These are phyloP conservation scores for Nanorana parkeri DNA, from an alignment of 2,113 vertebrate genomes.

Conservation along the genomic window DNA sequence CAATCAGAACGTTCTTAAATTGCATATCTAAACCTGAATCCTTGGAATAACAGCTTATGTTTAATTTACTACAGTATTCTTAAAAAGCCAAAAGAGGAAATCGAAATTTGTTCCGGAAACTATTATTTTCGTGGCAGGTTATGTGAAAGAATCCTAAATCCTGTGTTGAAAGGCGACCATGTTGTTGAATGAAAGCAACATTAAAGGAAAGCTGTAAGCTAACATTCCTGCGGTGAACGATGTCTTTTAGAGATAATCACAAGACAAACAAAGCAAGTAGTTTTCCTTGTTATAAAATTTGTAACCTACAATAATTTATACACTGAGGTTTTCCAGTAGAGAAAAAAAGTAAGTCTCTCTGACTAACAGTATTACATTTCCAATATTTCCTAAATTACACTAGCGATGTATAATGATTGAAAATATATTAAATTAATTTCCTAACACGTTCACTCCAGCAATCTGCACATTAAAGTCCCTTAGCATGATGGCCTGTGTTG, in stretches of 20 bases:
- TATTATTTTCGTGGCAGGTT: slow-evolving; percentile 46
- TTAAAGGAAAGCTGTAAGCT: slow-evolving; percentile 33
- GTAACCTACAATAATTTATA: slow-evolving; percentile 47
- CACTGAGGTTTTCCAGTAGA: slow-evolving; percentile 37
- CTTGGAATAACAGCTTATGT: slow-evolving; percentile 3
- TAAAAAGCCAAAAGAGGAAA: slow-evolving; percentile 22
- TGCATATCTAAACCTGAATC: neutral
- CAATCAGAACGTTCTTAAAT: neutral
- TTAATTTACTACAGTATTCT: slow-evolving; percentile 2
- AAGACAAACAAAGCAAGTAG: slow-evolving; percentile 45
- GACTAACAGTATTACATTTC: neutral
- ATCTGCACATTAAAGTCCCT: too few relatives aligned
- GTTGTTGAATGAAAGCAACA: slow-evolving; percentile 41
- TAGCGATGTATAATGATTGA: too few relatives aligned
- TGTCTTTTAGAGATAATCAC: slow-evolving; percentile 48
- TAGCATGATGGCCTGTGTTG: too few relatives aligned
- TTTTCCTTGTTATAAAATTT: slow-evolving; percentile 45
- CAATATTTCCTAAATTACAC: too few relatives aligned
- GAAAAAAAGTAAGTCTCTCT: neutral
- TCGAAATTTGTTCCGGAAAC: slow-evolving; percentile 49
- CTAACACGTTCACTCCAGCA: too few relatives aligned
- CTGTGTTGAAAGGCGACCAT: slow-evolving; percentile 51
- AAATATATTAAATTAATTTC: too few relatives aligned
- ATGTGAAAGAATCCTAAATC: slow-evolving; percentile 48
- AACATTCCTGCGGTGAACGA: slow-evolving; percentile 51